Evolutionary conservation across 2,113 vertebrate genomes (phyloP).

Genomic region (Ochotona curzoniae): DNA sequence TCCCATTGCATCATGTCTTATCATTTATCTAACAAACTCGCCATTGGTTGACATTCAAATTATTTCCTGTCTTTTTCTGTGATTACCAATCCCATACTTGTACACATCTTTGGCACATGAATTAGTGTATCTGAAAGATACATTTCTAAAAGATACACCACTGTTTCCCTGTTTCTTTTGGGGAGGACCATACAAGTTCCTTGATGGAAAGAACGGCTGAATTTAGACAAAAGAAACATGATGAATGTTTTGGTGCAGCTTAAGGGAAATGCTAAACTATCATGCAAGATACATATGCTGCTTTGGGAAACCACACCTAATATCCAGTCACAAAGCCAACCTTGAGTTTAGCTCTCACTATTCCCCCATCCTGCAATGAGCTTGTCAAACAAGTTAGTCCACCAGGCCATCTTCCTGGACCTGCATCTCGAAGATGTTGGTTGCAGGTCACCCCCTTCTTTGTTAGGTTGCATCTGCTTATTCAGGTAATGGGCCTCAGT

Average conservation of each 20-base stretch:
- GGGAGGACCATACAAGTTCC: not conserved
- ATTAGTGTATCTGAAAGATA: constrained; percentile 26
- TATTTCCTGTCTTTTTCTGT: constrained; percentile 36
- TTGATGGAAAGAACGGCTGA: not conserved
- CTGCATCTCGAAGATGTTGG: not conserved
- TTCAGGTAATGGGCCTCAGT: not conserved
- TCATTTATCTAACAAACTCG: constrained; percentile 42
- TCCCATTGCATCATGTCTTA: not conserved
- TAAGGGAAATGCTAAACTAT: not conserved
- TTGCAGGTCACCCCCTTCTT: not conserved
- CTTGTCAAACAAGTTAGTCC: not conserved
- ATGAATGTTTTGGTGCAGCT: not conserved
- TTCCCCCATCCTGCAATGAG: not conserved
- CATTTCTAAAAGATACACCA: not conserved
- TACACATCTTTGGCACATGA: constrained; percentile 13
- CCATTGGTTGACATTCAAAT: constrained; percentile 42
- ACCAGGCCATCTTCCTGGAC: not conserved
- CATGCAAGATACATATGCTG: accelerated
- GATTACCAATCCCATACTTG: not conserved
- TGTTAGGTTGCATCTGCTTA: not conserved
- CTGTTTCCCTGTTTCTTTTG: not conserved
- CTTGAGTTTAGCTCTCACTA: not conserved
- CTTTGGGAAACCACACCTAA: not conserved
- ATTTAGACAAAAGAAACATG: not conserved
- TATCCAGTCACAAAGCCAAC: not conserved